Percentiles rank a stretch among this genome's conserved stretches.
Conservation (phyloP, 2,113 vertebrate species). For the Synodontis membranacea region DNA sequence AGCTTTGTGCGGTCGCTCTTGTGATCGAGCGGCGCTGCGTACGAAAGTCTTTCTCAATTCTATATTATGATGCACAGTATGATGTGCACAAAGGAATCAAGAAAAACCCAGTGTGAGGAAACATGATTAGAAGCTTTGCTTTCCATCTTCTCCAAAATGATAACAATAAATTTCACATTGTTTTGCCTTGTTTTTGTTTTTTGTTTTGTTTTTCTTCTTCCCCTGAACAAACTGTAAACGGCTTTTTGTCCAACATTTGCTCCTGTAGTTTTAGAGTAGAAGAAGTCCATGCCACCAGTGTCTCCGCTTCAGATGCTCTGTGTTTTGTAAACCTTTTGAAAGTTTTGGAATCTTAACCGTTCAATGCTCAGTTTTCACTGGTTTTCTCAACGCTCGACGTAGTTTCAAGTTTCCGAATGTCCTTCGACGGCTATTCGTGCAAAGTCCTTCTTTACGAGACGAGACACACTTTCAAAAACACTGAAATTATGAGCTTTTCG, state of each 20-base stretch:
- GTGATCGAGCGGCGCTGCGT: conserved; percentile 19
- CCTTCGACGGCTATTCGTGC: not conserved
- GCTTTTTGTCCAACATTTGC: not conserved
- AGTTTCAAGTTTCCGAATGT: not conserved
- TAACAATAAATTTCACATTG: not conserved
- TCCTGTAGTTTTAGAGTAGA: not conserved
- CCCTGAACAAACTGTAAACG: not conserved
- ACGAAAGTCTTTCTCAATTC: conserved; percentile 33
- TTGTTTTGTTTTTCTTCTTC: not conserved
- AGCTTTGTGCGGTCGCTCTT: conserved; percentile 35
- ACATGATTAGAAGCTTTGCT: conserved; percentile 30
- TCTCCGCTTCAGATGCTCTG: no score
- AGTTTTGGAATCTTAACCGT: not conserved
- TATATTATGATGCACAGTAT: conserved; percentile 15
- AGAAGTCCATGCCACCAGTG: not conserved
- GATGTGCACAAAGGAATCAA: conserved; percentile 16
- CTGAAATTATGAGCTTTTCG: not conserved
- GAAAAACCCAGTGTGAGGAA: not conserved
- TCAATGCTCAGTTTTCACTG: not conserved
- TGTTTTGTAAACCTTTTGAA: not conserved
- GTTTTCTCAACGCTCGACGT: not conserved
- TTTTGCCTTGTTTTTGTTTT: not conserved
- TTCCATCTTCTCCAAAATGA: not conserved
- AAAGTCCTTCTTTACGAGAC: not conserved
- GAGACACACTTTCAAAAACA: not conserved